Percentiles rank a stretch among this genome's conserved stretches.
Evolutionary conservation across 2,113 vertebrate genomes (phyloP).

Genomic region (Piliocolobus tephrosceles): DNA sequence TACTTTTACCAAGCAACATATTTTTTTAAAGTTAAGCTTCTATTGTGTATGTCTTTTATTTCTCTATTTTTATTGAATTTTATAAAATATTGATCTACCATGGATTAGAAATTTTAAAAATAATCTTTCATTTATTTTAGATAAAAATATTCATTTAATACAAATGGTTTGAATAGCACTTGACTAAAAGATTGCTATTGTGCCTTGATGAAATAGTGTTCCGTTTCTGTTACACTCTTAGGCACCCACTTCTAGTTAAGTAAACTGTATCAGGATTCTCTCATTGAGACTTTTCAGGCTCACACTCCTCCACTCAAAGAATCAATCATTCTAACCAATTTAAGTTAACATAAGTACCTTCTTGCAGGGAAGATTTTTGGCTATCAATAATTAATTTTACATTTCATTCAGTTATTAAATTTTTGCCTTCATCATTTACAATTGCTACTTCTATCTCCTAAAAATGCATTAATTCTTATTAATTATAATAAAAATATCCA

Average conservation of each 20-base stretch:
- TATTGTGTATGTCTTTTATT: background rate
- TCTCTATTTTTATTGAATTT: background rate
- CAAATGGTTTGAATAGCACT: background rate
- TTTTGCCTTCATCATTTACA: background rate
- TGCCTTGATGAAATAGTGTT: background rate
- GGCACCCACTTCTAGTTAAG: background rate
- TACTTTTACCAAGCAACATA: background rate
- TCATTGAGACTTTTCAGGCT: background rate
- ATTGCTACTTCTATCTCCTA: background rate
- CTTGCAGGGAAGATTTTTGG: background rate
- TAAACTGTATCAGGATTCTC: fast-evolving
- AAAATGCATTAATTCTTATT: background rate
- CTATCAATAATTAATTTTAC: background rate
- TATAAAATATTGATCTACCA: background rate
- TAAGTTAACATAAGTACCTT: background rate
- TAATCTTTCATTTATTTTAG: background rate
- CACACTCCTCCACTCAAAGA: background rate
- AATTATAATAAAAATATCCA: background rate
- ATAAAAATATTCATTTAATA: background rate
- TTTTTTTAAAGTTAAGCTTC: background rate
- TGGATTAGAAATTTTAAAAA: background rate
- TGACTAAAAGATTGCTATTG: background rate
- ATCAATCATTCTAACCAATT: background rate
- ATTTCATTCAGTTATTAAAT: background rate
- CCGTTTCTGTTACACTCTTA: background rate